Evolutionary conservation across 2,113 vertebrate genomes (phyloP), one percentile per base, ranked within the genome.

Genomic region (Promerops cafer): DNA sequence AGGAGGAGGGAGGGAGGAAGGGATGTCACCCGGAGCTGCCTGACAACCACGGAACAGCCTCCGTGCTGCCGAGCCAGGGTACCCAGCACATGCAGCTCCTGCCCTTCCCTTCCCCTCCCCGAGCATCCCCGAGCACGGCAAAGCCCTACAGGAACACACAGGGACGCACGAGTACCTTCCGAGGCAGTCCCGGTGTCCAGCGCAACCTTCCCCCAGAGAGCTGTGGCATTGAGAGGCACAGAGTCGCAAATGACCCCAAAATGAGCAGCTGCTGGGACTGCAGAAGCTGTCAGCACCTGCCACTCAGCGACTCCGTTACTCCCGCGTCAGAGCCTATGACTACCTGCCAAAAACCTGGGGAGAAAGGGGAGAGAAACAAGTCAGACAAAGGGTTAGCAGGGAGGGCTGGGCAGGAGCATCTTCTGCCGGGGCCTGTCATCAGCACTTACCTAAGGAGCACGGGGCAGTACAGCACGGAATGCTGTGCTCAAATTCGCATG

Each of bases 201-300:
- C 92, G 94, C 96, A 95, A 93, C 81, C 94, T 97, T 97, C 89
- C 97, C 96, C 96, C 76, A 90, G 92, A 89, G 94, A 97, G 87
- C 93, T 97, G 97, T 97, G 97, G 98, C 98, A 98, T 98, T 98
- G 97, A 98, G 97, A 96, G 94, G 70, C 18, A 90, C 18, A 96
- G 80, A 94, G 90, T 53, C 91, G 96, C 92, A 61, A 91, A 92
- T 89, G 94, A 72, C 44, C 95, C 90, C 92, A 59, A 92, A 97
- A 85, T 54, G 92, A 96, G 94, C 88, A 74, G 94, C 52, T 54
- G 78, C 68, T 65, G 91, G 97, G 90, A 33, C 90, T 87, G 89
- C 89, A 94, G 84, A 78, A 37, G 60, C 72, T 78, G 90, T 97
- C 97, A 98, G 97, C 97, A 97, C 96, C 96, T 96, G 97, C 92